phyloP scores from a whole-genome alignment of 2,888 invertebrate genomes.

The Chouioia cunea region DNA sequence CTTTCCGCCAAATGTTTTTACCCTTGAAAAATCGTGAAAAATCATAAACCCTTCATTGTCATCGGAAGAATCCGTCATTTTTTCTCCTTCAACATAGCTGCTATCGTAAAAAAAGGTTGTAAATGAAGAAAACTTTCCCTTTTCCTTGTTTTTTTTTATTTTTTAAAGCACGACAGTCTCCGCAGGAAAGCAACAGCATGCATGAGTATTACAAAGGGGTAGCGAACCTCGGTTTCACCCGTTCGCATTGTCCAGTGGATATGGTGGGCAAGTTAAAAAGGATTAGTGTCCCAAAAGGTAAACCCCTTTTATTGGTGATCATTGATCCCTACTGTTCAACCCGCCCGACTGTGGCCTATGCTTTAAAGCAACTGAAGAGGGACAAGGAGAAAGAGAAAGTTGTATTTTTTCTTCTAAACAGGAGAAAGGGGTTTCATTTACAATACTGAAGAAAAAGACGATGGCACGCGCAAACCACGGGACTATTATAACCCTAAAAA shows the following conservation, averaged over 20 bases:
- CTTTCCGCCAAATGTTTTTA: slow-evolving; percentile 49
- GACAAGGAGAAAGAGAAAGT: slow-evolving; percentile 18
- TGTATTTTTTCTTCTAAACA: slow-evolving; percentile 57
- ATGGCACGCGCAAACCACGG: slow-evolving; percentile 53
- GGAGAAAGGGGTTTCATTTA: slow-evolving; percentile 53
- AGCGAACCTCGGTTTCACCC: slow-evolving; percentile 56
- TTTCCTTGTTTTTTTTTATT: too few relatives aligned
- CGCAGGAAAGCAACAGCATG: slow-evolving; percentile 21
- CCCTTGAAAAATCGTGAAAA: slow-evolving; percentile 51
- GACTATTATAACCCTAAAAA: slow-evolving; percentile 39
- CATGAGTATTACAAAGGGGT: slow-evolving; percentile 50
- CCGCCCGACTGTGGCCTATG: slow-evolving; percentile 56
- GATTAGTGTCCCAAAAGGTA: slow-evolving; percentile 56
- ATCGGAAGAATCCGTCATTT: slow-evolving; percentile 32
- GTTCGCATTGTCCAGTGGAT: slow-evolving; percentile 57
- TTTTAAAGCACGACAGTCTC: slow-evolving; percentile 10
- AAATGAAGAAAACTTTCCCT: slow-evolving; percentile 59
- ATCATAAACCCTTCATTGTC: slow-evolving; percentile 61
- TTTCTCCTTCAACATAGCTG: slow-evolving; percentile 44
- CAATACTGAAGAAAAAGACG: slow-evolving; percentile 44
- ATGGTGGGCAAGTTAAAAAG: slow-evolving; percentile 60
- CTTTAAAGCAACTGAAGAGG: slow-evolving; percentile 52
- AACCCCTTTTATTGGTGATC: slow-evolving; percentile 67
- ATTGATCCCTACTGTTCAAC: slow-evolving; percentile 62
- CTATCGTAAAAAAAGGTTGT: slow-evolving; percentile 53